Percentiles rank a stretch among this genome's conserved stretches.
Conservation (phyloP, 2,888 invertebrate species). For the Dinocampus coccinellae region DNA sequence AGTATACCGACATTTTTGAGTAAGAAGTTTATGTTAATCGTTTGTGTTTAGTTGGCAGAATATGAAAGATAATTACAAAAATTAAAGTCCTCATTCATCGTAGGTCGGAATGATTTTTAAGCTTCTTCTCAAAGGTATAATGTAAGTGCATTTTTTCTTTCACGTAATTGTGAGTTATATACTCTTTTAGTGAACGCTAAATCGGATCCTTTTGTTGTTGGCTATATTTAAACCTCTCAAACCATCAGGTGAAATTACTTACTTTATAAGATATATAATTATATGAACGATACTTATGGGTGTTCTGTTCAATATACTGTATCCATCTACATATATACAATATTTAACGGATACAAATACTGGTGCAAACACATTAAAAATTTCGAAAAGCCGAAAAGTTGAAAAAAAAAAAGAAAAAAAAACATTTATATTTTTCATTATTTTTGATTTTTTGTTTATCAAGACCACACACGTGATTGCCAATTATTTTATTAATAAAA, state of each 20-base stretch:
- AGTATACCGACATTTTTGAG: constrained; percentile 28
- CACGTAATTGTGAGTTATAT: constrained; percentile 36
- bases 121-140: constrained; percentile 30
- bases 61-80: constrained; percentile 37
- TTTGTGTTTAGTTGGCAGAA: constrained; percentile 34
- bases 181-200: constrained; percentile 1
- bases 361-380: neutral
- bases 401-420: neutral
- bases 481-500: neutral
- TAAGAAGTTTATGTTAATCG: constrained; percentile 38
- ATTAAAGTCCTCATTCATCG: constrained; percentile 38
- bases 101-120: constrained; percentile 19
- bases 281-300: neutral
- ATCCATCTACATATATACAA: neutral
- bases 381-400: neutral
- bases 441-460: neutral
- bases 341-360: neutral
- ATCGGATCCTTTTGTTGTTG: constrained; percentile 25
- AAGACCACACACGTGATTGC: neutral
- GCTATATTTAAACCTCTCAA: neutral
- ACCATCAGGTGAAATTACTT: constrained; percentile 21
- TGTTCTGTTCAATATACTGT: constrained; percentile 6
- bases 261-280: constrained; percentile 25
- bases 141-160: constrained; percentile 35
- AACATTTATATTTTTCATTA: too few species aligned